These are phyloP conservation scores for Hartigia nigra DNA, from an alignment of 2,888 invertebrate species.

Conservation along the genomic window DNA sequence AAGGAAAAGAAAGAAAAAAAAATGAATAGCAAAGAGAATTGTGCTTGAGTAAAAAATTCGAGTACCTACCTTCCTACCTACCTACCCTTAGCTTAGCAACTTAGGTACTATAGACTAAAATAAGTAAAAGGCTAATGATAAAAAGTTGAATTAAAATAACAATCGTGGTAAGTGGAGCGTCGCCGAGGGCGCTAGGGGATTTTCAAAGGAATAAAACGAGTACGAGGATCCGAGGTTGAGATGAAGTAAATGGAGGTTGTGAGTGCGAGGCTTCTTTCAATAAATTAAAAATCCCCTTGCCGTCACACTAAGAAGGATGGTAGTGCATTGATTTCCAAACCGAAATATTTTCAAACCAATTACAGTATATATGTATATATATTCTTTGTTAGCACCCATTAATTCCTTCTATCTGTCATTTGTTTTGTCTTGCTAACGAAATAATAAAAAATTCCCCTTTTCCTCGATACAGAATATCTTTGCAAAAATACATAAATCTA, in stretches of 20 bases:
- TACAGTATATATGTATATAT: not conserved
- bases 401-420: not conserved
- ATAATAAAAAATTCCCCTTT: not conserved
- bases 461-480: not conserved
- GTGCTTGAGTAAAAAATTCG: not conserved
- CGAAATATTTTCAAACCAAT: not conserved
- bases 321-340: constrained; percentile 20
- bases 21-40: not conserved
- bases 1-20: constrained; percentile 22
- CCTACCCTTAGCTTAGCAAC: not conserved
- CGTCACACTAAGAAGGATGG: not conserved
- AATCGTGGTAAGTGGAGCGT: constrained; percentile 27
- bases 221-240: not conserved
- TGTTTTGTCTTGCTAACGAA: not conserved
- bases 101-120: constrained; percentile 19
- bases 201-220: not conserved
- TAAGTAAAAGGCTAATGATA: constrained; percentile 49
- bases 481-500: not conserved
- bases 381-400: not conserved
- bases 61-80: not conserved
- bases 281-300: constrained; percentile 30
- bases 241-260: not conserved
- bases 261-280: constrained; percentile 21
- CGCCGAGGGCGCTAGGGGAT: not conserved
- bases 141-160: constrained; percentile 37